Base-by-base conservation (phyloP, 2,888 invertebrate genomes). In the Eristalis intricaria region DNA sequence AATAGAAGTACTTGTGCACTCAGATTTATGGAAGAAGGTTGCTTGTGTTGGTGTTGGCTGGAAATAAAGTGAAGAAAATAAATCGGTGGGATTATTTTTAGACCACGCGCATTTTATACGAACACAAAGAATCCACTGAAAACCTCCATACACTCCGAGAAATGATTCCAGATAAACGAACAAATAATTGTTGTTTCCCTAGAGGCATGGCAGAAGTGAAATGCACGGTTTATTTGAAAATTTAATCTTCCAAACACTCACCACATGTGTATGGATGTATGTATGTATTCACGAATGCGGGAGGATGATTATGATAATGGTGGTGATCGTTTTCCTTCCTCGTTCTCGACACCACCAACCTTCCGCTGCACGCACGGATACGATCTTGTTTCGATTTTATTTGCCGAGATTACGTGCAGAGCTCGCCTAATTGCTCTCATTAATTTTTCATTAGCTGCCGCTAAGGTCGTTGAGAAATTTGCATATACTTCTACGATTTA, bases 1-100 rank as follows among this genome's bases (percentile, higher is more conserved):
- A 81, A 81, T 85, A 76, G 80, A 64, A 81, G 85, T 81, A 85
- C 85, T 85, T 81, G 85, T 85, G 43, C 77, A 65, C 73, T 76
- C 35, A 73, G 73, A 81, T 85, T 85, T 77, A 85, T 85, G 69
- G 58, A 23, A 38, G 56, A 56, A 35, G 64, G 32, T 23, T 65
- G 35, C 32, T 63, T 29, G 40, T 61, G 38, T 68, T 43, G 61
- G 65, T 56, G 71, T 58, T 50, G 50, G 76, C 58, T 77, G 75
- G 38, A 70, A 69, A 78, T 64, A 66, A 80, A 79, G 29, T 40
- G 15, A 73, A 63, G 58, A 66, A 56, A 64, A 68, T 71, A 50
- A 50, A 50, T 50, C 50, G 50, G 68, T 69, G 64, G 8, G 63
- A 68, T 77, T 85, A 85, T 85, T 81, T 85, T 85, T 81, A 85